phyloP scores from a whole-genome alignment of 2,113 vertebrate genomes.

The Gobius niger region DNA sequence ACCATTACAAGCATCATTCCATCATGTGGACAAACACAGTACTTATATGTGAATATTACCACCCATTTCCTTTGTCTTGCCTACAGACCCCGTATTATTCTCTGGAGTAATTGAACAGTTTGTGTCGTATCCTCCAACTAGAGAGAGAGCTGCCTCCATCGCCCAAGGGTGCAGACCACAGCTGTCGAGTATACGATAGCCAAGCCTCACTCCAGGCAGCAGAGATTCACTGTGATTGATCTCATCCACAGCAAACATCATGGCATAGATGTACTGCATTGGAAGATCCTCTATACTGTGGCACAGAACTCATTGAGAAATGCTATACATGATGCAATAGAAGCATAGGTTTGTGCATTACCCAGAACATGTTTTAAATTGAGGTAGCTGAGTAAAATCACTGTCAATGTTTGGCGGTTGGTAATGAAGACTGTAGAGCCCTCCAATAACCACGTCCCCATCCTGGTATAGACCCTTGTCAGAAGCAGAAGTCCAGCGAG shows the following conservation, averaged over 20 bases:
- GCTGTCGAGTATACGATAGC: slow-evolving; percentile 68
- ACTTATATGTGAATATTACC: not conserved
- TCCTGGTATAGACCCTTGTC: slow-evolving; percentile 56
- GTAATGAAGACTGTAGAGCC: slow-evolving; percentile 62
- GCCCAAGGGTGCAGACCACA: slow-evolving; percentile 62
- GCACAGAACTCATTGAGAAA: not conserved
- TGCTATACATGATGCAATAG: not conserved
- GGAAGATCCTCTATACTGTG: slow-evolving; percentile 57
- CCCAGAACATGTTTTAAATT: slow-evolving; percentile 53
- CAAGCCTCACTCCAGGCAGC: slow-evolving; percentile 68
- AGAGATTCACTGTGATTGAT: slow-evolving; percentile 66
- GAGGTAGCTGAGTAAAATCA: slow-evolving; percentile 44
- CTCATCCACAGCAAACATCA: slow-evolving; percentile 74
- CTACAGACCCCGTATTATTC: not conserved
- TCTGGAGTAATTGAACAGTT: not conserved
- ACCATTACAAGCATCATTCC: not conserved
- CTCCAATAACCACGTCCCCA: slow-evolving; percentile 71
- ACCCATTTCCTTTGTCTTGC: not conserved
- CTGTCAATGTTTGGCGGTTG: slow-evolving; percentile 37
- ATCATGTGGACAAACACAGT: not conserved
- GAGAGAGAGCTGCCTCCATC: slow-evolving; percentile 51
- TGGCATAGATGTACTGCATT: slow-evolving; percentile 58
- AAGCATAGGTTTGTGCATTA: slow-evolving; percentile 26
- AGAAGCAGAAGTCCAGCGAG: slow-evolving; percentile 29
- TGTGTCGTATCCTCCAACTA: slow-evolving; percentile 54